phyloP scores from a whole-genome alignment of 2,888 invertebrate genomes.

The Luperina nickerlii region DNA sequence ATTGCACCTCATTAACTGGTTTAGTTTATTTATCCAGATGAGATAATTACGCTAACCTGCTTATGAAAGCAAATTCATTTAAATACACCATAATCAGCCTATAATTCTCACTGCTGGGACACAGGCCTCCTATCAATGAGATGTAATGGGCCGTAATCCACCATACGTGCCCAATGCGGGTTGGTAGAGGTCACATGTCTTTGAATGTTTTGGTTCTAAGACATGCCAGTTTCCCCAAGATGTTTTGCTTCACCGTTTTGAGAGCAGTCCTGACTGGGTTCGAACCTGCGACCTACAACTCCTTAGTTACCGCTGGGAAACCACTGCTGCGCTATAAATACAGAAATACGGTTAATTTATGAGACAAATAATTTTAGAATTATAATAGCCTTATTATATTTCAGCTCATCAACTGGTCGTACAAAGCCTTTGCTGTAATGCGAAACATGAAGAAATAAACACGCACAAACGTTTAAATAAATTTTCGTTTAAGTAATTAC shows the following conservation, averaged over 20 bases:
- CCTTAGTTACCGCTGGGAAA: background rate
- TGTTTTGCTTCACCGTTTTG: background rate
- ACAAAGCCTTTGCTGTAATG: constrained; percentile 89
- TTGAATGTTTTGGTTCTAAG: background rate
- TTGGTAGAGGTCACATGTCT: background rate
- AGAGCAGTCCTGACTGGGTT: background rate
- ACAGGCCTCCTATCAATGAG: background rate
- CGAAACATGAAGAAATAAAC: constrained; percentile 86
- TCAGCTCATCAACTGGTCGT: constrained; percentile 89
- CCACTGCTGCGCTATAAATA: background rate
- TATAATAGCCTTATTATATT: constrained; percentile 59
- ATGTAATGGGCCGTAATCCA: background rate
- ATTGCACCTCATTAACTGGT: constrained; percentile 33
- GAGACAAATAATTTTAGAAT: background rate
- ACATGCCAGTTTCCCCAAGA: background rate
- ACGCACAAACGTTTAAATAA: constrained; percentile 46
- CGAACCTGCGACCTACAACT: background rate
- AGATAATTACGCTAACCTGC: constrained; percentile 37
- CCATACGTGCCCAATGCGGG: background rate
- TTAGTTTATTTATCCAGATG: constrained; percentile 25
- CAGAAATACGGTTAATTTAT: background rate
- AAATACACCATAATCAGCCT: background rate
- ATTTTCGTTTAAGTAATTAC: constrained; percentile 64
- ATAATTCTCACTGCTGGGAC: background rate
- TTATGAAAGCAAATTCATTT: background rate